Base-by-base conservation (phyloP, 1,140 invertebrate species). In the Goniozus legneri region DNA sequence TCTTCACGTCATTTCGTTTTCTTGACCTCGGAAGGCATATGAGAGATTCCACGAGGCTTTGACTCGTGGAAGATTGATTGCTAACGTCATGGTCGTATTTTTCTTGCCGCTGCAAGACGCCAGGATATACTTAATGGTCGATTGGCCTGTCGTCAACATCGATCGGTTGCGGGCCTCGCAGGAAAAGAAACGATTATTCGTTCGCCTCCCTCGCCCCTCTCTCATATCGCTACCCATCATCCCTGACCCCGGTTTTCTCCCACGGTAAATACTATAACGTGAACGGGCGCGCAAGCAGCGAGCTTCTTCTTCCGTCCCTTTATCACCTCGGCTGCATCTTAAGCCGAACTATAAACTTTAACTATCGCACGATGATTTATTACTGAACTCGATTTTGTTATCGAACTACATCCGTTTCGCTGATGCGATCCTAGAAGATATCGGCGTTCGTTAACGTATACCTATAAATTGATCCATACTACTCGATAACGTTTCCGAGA, bases 41-140 rank as follows among this genome's bases (percentile, higher is more conserved):
- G 24, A 27, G 24, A 27, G 6, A 27, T 44, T 47, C 41, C 45
- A 33, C 52, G 47, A 44, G 36, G 40, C 54, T 55, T 62, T 56
- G 58, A 64, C 58, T 58, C 55, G 56, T 48, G 37, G 49, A 67
- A 70, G 67, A 70, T 70, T 66, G 65, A 70, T 70, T 46, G 54
- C 53, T 35, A 16, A n/a, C n/a, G n/a, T n/a, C n/a, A n/a, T n/a
- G n/a, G 18, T 13, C 38, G 18, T 32, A 39, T 53, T 50, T 53
- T 54, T 68, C 67, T 56, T 56, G 43, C 47, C 46, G 19, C 38
- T 46, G 19, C 47, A 24, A 37, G n/a, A n/a, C 32, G n/a, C 24
- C 22, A 40, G 36, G 54, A 48, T 43, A 50, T 55, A 56, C 56
- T 64, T 63, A 69, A 70, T 65, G 64, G 59, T 53, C 59, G 59